Base-by-base conservation (phyloP, 2,888 invertebrate species). In the Drosophila percnosoma region DNA sequence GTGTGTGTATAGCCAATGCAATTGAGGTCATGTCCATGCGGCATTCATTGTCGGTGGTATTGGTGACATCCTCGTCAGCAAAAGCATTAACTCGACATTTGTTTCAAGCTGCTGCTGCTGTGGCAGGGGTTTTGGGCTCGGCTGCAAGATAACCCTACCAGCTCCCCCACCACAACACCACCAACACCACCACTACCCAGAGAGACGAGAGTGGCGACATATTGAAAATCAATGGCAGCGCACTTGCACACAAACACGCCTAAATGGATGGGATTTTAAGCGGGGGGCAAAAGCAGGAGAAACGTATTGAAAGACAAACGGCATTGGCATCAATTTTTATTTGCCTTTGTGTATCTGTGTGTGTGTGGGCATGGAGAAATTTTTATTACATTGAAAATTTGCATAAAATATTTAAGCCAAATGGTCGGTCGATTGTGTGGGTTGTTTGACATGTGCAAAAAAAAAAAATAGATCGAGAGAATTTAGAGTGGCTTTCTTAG, bases 11-110 rank as follows among this genome's bases (percentile, higher is more conserved):
- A 48, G 51, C 65, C 77, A 73, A 73, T 72, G 81, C 87, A 88
- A 89, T 90, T 89, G 89, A 89, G 89, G 90, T 89, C 90, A 89
- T 90, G 89, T 90, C 90, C 90, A 90, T 87, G 89, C 80, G 85
- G 87, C 87, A 88, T 88, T 83, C 77, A 84, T 85, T 87, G 86
- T 84, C 84, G 82, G 59, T 75, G 68, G 54, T 64, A 78, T 76
- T 76, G 72, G 76, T 68, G 71, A 63, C 68, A 63, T 55, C 63
- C 62, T 65, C 71, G 73, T 73, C 87, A 82, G 80, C 75, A 82
- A 68, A 74, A 61, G 89, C 86, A 89, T 89, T 87, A 89, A 87
- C 90, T 85, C 69, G 88, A 75, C 90, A 88, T 86, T 89, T 87
- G 90, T 87, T 87, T 77, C 86, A 87, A 64, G 86, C 82, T 53